Conservation (phyloP, 2,797 vertebrate species). For the Ciconia nigra region DNA sequence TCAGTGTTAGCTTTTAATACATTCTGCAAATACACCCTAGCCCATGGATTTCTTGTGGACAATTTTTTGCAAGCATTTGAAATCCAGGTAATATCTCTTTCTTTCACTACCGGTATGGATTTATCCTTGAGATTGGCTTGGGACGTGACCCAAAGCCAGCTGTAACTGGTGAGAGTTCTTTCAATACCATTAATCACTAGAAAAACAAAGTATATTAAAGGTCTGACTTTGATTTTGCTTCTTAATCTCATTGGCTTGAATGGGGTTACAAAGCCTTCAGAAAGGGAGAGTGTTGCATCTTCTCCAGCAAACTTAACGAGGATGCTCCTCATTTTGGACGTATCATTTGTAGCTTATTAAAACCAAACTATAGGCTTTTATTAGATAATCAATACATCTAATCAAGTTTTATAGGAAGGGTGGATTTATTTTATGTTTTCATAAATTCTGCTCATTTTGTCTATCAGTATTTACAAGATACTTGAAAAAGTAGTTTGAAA, state of each 20-base stretch:
- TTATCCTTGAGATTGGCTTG: not conserved
- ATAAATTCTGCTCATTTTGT: slow-evolving; percentile 59
- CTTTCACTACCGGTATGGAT: not conserved
- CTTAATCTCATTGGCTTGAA: not conserved
- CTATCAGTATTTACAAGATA: slow-evolving; percentile 48
- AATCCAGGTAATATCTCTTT: not conserved
- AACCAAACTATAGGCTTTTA: slow-evolving; percentile 34
- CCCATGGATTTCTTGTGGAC: not conserved
- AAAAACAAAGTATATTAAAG: not conserved
- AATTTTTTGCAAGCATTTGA: not conserved
- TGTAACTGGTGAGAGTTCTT: not conserved
- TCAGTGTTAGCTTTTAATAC: not conserved
- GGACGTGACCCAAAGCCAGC: not conserved
- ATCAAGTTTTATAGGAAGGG: slow-evolving; percentile 34
- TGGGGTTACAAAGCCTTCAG: not conserved
- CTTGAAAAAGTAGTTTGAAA: not conserved
- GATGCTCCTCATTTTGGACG: not conserved
- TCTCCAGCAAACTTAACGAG: not conserved
- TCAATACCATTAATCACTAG: not conserved
- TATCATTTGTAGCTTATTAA: slow-evolving; percentile 45
- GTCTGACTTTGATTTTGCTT: not conserved
- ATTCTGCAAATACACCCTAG: not conserved
- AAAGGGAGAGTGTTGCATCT: not conserved
- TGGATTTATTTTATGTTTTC: slow-evolving; percentile 49
- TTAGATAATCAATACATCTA: slow-evolving; percentile 13